Base-by-base conservation (phyloP, 92 coral and sea anemone genomes). In the Heliopora coerulea region DNA sequence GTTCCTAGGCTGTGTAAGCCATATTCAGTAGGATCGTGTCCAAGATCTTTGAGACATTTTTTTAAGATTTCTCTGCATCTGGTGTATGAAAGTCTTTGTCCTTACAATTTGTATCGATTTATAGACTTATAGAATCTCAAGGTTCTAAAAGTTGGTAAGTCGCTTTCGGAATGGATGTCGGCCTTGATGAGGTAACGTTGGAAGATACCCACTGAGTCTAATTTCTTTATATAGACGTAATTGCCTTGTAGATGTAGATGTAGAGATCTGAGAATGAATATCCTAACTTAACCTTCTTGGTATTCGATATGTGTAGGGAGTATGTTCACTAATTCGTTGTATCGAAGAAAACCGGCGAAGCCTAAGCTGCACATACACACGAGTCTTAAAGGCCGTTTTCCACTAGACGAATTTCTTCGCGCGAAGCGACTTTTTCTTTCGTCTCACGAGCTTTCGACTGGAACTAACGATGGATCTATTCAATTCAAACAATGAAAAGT, bases 281-380 rank as follows among this genome's bases (percentile, higher is more conserved):
- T 49, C 49, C 40, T 26, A 8, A 79, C 9, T 31, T 29, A 30
- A 8, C 56, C 37, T 2, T 30, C 56, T 9, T 2, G 37, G 31
- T 62, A 32, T 17, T 24, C 34, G 13, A 79, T 9, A 18, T 68
- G 78, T 0, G 29, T 7, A 18, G 49, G 29, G 15, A 26, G 54
- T 1, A 68, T 68, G 13, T 54, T 15, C 19, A 31, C 54, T 26
- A 79, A 12, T 29, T 66, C 77, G 17, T 66, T 21, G 49, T 28
- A 79, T 2, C 83, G 59, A 46, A 79, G 54, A 58, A 82, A 82
- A 4, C 83, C 89, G 19, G 83, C 83, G 33, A 81, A 85, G 14
- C 80, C 86, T 32, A 85, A 62, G 0, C 72, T 12, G 54, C 86
- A 76, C 0, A 85, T 19, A 42, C 62, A 28, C 21, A 80, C 83